Conservation (phyloP, 2,888 invertebrate species). For the Cheilosia impressa region DNA sequence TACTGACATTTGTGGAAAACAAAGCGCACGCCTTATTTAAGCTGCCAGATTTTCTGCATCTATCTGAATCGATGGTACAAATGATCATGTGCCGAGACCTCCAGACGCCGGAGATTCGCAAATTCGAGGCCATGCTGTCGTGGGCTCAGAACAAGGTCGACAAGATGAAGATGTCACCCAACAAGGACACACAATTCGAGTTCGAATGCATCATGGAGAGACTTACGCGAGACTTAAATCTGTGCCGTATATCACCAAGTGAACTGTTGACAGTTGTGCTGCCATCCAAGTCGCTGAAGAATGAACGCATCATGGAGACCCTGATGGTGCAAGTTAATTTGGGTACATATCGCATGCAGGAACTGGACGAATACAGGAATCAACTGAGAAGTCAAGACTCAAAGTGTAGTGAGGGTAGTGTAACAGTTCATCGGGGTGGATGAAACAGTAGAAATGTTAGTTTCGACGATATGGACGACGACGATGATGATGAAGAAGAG, state of each 20-base stretch:
- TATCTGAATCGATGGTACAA: slow-evolving; percentile 97
- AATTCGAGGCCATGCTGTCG: slow-evolving; percentile 96
- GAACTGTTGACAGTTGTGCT: slow-evolving; percentile 96
- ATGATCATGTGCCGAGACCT: slow-evolving; percentile 96
- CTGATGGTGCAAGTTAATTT: slow-evolving; percentile 96
- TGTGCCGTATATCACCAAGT: slow-evolving; percentile 95
- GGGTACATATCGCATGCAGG: slow-evolving; percentile 96
- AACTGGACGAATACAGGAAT: slow-evolving; percentile 94
- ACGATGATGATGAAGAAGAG: slow-evolving; percentile 42
- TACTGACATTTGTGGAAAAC: slow-evolving; percentile 94
- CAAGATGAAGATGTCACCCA: slow-evolving; percentile 88
- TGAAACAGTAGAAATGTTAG: slow-evolving; percentile 83
- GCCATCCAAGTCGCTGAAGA: slow-evolving; percentile 96
- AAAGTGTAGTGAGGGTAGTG: slow-evolving; percentile 90
- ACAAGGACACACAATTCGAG: slow-evolving; percentile 93
- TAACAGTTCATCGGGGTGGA: slow-evolving; percentile 83
- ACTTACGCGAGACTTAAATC: slow-evolving; percentile 93
- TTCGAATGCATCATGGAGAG: slow-evolving; percentile 97
- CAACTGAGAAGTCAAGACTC: slow-evolving; percentile 95
- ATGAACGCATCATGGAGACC: slow-evolving; percentile 95
- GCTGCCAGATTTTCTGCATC: slow-evolving; percentile 91
- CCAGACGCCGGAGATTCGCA: slow-evolving; percentile 94
- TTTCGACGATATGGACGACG: slow-evolving; percentile 78
- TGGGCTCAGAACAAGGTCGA: slow-evolving; percentile 94
- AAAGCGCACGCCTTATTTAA: slow-evolving; percentile 93